These are phyloP conservation scores for Ovis canadensis DNA, from an alignment of 2,113 vertebrate genomes.

Conservation along the genomic window DNA sequence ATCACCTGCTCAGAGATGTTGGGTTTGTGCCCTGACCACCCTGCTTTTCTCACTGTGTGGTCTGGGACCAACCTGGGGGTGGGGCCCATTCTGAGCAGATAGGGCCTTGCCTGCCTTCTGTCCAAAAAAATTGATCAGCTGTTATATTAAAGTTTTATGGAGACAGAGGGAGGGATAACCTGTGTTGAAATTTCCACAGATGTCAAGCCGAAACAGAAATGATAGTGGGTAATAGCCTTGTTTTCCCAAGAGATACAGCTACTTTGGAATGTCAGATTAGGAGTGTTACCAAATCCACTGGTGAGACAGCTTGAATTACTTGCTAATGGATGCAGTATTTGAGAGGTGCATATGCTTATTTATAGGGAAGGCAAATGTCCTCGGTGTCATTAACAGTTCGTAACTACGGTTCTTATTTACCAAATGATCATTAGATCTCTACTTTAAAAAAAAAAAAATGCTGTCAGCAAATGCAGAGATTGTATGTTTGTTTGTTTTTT, in stretches of 20 bases:
- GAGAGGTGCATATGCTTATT: constrained; percentile 65
- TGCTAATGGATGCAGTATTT: constrained; percentile 44
- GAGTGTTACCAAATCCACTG: constrained; percentile 67
- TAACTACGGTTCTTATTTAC: constrained; percentile 53
- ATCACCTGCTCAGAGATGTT: neutral
- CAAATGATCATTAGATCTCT: neutral
- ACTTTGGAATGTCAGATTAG: constrained; percentile 82
- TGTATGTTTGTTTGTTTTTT: neutral
- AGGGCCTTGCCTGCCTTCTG: neutral
- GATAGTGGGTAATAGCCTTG: constrained; percentile 80
- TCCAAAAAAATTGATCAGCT: constrained; percentile 60
- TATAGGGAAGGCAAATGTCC: constrained; percentile 67
- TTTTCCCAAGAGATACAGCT: constrained; percentile 77
- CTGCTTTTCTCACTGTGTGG: neutral
- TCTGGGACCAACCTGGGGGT: neutral
- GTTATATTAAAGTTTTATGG: constrained; percentile 45
- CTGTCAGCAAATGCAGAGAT: constrained; percentile 19
- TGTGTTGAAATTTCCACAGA: constrained; percentile 77
- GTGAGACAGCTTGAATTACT: constrained; percentile 66
- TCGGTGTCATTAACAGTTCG: constrained; percentile 46
- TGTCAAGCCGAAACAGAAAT: constrained; percentile 77
- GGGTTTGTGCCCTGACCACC: neutral
- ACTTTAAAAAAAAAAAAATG: constrained; percentile 32
- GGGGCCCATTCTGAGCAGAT: neutral
- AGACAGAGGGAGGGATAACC: constrained; percentile 72